Conservation (phyloP, 2,113 vertebrate genomes). For the Corydoras maculifer region DNA sequence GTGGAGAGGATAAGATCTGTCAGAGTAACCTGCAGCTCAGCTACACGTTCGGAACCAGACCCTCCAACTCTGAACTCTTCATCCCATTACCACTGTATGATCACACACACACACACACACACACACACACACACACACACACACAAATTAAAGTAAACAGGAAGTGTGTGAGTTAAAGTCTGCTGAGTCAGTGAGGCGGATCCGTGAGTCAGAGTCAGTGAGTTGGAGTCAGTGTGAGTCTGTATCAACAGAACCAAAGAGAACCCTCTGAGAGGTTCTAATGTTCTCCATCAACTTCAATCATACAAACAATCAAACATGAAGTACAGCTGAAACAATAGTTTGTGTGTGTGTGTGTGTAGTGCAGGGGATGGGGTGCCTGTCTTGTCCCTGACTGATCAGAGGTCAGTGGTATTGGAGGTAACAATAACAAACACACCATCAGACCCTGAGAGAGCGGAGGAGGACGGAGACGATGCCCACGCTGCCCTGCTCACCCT, state of each 20-base stretch:
- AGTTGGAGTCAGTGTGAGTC: too few species aligned
- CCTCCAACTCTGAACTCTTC: slow-evolving; percentile 67
- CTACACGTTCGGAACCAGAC: slow-evolving; percentile 73
- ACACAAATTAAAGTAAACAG: too few species aligned
- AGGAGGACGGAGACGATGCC: slow-evolving; percentile 82
- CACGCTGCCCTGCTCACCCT: slow-evolving; percentile 78
- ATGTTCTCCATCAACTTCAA: too few species aligned
- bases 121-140: too few species aligned
- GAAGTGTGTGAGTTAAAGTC: not conserved
- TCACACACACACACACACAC: too few species aligned
- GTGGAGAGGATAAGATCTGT: slow-evolving; percentile 84
- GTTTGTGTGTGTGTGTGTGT: slow-evolving; percentile 6
- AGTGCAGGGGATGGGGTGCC: slow-evolving; percentile 62
- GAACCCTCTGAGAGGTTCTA: too few species aligned
- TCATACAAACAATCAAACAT: too few species aligned
- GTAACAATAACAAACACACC: slow-evolving; percentile 78
- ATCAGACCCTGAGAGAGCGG: slow-evolving; percentile 65
- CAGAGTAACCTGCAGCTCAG: slow-evolving; percentile 86
- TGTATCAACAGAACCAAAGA: too few species aligned
- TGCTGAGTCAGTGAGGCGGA: too few species aligned
- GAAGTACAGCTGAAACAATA: too few species aligned
- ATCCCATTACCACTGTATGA: slow-evolving; percentile 74
- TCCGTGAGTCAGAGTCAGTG: too few species aligned
- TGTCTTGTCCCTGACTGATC: slow-evolving; percentile 77
- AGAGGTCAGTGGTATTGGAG: slow-evolving; percentile 80